A percentile compares a stretch with the other conserved stretches of the same genome.
phyloP scores from a whole-genome alignment of 2,888 invertebrate genomes.

The Lottia gigantea region DNA sequence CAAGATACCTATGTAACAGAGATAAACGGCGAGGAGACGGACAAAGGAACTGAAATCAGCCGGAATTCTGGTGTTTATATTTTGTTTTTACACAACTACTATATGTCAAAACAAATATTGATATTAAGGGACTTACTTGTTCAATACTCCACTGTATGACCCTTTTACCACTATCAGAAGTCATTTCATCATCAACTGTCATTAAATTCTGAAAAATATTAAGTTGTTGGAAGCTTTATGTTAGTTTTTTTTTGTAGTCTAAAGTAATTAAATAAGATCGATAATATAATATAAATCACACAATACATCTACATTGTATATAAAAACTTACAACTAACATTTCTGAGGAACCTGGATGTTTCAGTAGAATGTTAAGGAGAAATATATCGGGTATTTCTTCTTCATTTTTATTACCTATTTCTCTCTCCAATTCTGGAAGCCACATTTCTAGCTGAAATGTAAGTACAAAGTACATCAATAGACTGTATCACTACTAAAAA shows the following conservation, averaged over 20 bases:
- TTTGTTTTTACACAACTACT: too few relatives aligned
- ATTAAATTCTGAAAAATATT: not conserved
- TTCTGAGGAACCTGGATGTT: not conserved
- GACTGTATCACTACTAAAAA: too few relatives aligned
- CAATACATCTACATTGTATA: too few relatives aligned
- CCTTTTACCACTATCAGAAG: not conserved
- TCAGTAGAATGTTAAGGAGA: not conserved
- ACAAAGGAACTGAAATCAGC: too few relatives aligned
- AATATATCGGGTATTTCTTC: not conserved
- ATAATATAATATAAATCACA: too few relatives aligned
- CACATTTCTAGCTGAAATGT: not conserved
- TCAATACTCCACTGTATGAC: not conserved
- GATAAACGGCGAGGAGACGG: too few relatives aligned
- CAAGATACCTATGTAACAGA: too few relatives aligned
- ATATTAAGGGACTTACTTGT: not conserved
- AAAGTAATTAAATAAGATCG: too few relatives aligned
- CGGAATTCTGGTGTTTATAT: too few relatives aligned
- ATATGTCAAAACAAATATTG: too few relatives aligned
- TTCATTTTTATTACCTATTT: not conserved
- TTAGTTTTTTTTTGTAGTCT: too few relatives aligned
- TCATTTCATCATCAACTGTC: not conserved
- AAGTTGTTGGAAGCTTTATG: not conserved
- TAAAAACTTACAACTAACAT: not conserved
- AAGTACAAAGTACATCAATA: too few relatives aligned
- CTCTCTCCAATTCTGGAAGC: not conserved